A percentile compares a stretch with the other conserved stretches of the same genome.
These are phyloP conservation scores for Aphaenogaster rudis DNA, from an alignment of 1,140 invertebrate genomes.

Conservation along the genomic window DNA sequence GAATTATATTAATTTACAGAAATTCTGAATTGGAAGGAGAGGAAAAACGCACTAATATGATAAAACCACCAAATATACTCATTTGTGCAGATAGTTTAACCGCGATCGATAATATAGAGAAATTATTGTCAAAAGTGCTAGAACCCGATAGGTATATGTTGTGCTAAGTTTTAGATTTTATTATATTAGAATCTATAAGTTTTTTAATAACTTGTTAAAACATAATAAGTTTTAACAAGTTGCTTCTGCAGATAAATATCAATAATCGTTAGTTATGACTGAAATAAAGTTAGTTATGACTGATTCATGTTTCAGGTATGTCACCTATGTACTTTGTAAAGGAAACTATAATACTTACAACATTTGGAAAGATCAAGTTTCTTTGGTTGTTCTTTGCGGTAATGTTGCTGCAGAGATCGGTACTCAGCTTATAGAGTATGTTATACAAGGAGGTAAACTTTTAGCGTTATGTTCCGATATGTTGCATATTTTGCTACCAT, in stretches of 20 bases:
- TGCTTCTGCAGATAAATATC: background rate
- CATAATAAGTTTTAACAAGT: background rate
- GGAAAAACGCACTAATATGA: background rate
- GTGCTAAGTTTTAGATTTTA: background rate
- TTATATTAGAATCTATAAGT: background rate
- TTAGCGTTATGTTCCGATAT: constrained; percentile 94
- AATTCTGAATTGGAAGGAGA: background rate
- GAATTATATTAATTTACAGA: constrained; percentile 40
- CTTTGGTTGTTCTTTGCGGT: constrained; percentile 93
- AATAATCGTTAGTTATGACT: background rate
- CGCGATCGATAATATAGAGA: constrained; percentile 91
- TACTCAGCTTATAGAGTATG: constrained; percentile 90
- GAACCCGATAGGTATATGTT: constrained; percentile 90
- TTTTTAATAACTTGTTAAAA: background rate
- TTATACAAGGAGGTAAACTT: constrained; percentile 92
- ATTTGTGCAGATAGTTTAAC: constrained; percentile 93
- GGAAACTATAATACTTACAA: constrained; percentile 88
- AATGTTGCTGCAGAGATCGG: constrained; percentile 90
- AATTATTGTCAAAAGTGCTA: constrained; percentile 90
- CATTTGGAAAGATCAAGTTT: constrained; percentile 91
- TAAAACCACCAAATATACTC: constrained; percentile 93
- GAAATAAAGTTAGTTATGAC: background rate
- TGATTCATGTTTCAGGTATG: constrained; percentile 88
- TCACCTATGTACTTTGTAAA: constrained; percentile 90
- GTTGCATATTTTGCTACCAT: constrained; percentile 91